A percentile compares a stretch with the other conserved stretches of the same genome.
Conservation (phyloP, 2,113 vertebrate species). For the Anhinga anhinga region DNA sequence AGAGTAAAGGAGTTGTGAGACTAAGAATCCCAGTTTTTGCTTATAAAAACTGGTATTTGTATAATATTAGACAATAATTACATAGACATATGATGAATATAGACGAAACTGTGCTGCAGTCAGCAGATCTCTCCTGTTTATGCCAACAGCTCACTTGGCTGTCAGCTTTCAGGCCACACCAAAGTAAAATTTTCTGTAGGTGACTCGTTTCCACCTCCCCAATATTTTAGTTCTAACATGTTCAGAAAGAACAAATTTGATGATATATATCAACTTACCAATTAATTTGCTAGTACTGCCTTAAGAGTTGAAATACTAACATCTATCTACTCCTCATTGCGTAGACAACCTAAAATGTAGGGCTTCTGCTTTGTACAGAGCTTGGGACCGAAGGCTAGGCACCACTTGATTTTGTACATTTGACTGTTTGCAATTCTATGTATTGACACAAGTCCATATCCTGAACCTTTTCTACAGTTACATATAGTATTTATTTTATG, state of each 20-base stretch:
- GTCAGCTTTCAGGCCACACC: neutral
- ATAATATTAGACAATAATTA: neutral
- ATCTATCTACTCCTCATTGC: neutral
- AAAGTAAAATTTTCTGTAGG: neutral
- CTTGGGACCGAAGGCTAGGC: neutral
- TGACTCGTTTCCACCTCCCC: neutral
- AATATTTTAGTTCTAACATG: neutral
- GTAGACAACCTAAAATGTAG: accelerated
- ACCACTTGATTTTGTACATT: neutral
- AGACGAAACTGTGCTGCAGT: neutral
- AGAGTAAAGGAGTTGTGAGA: neutral
- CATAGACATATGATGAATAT: accelerated
- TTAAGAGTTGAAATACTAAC: neutral
- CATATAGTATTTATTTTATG: neutral
- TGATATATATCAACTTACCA: neutral
- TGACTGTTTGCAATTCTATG: neutral
- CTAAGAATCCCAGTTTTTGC: neutral
- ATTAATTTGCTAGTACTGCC: neutral
- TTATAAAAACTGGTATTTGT: neutral
- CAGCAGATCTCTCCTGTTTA: neutral
- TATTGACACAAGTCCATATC: neutral
- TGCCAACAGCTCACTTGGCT: neutral
- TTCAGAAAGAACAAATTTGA: neutral
- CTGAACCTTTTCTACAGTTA: neutral
- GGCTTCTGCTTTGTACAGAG: neutral